These are phyloP conservation scores for Peribatodes rhomboidaria DNA, from an alignment of 2,888 invertebrate genomes.

Conservation along the genomic window DNA sequence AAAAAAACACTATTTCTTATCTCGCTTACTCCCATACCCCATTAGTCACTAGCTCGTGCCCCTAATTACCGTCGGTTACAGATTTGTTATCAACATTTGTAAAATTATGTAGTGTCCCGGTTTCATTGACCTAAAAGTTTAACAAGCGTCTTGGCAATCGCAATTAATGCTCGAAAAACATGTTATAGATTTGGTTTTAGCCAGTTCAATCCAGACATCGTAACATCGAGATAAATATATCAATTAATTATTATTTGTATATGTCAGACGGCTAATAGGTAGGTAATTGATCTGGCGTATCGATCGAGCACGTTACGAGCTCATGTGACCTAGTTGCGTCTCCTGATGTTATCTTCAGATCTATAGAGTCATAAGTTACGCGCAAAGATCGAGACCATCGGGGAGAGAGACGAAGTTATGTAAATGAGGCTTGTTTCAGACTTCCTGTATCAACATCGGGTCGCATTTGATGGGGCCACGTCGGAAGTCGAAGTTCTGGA, in stretches of 20 bases:
- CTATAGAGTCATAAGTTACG: conserved; percentile 58
- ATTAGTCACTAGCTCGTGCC: conserved; percentile 1
- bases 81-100: conserved; percentile 25
- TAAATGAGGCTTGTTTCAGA: conserved; percentile 81
- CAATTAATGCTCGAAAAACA: conserved; percentile 13
- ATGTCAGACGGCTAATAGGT: conserved; percentile 44
- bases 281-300: conserved; percentile 59
- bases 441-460: conserved; percentile 92
- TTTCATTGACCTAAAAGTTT: conserved; percentile 31
- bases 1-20: conserved; percentile 30
- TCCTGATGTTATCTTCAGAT: conserved; percentile 66
- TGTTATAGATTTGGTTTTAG: background rate
- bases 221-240: conserved; percentile 40
- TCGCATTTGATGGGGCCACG: conserved; percentile 91
- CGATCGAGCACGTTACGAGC: conserved; percentile 53
- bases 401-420: conserved; percentile 34
- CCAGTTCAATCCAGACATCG: conserved; percentile 24
- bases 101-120: conserved; percentile 21
- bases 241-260: conserved; percentile 48
- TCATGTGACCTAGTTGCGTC: conserved; percentile 67
- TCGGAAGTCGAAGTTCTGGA: conserved; percentile 93
- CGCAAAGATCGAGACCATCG: conserved; percentile 51
- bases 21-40: conserved; percentile 8
- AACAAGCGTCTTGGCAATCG: conserved; percentile 25
- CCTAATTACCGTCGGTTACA: conserved; percentile 25